Conservation (phyloP, 2,113 vertebrate species). For the Lota lota region DNA sequence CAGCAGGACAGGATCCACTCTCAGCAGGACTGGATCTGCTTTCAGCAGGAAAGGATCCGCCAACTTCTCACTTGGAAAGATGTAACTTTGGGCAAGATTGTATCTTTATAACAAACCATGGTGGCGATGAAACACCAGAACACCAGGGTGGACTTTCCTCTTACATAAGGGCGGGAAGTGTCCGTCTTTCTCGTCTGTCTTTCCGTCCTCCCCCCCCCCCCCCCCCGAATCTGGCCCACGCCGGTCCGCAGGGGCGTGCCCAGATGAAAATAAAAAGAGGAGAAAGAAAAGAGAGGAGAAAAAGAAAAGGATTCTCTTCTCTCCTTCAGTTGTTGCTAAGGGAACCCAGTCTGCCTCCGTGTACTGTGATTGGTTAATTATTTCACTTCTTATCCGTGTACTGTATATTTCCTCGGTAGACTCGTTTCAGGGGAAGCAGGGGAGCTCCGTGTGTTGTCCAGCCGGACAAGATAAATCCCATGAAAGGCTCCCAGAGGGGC, state of each 20-base stretch:
- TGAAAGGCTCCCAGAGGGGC: slow-evolving; percentile 54
- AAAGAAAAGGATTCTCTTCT: slow-evolving; percentile 63
- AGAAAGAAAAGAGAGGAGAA: slow-evolving; percentile 51
- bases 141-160: too few relatives aligned
- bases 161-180: neutral
- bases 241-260: slow-evolving; percentile 66
- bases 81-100: slow-evolving; percentile 53
- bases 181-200: neutral
- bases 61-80: slow-evolving; percentile 50
- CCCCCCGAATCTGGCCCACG: slow-evolving; percentile 49
- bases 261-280: slow-evolving; percentile 21
- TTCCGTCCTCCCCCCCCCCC: slow-evolving; percentile 11
- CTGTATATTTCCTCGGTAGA: slow-evolving; percentile 55
- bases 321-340: slow-evolving; percentile 71
- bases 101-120: slow-evolving; percentile 41
- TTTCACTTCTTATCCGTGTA: slow-evolving; percentile 68
- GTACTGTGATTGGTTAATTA: slow-evolving; percentile 73
- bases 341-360: slow-evolving; percentile 68
- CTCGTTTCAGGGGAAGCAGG: slow-evolving; percentile 53
- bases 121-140: slow-evolving; percentile 33
- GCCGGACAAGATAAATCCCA: slow-evolving; percentile 70
- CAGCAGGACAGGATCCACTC: slow-evolving; percentile 43
- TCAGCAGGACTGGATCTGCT: slow-evolving; percentile 59
- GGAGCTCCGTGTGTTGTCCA: slow-evolving; percentile 54
- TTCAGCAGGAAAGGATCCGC: slow-evolving; percentile 58